Percentiles rank a stretch among this genome's conserved stretches.
Evolutionary conservation across 2,888 invertebrate genomes (phyloP).

Genomic region (Oscheius sp.): DNA sequence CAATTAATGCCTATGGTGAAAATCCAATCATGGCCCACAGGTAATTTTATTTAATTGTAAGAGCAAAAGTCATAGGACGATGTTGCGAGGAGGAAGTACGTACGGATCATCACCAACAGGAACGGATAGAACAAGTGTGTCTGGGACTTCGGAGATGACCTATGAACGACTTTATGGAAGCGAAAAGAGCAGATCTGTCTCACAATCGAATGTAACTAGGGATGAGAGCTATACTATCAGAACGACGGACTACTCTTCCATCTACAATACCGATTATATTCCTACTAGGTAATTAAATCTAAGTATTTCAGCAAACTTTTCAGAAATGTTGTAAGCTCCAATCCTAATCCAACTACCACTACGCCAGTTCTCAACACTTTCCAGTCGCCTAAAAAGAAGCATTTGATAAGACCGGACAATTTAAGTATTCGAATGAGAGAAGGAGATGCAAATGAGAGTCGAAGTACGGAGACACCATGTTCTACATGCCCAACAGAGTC

Average conservation of each 20-base stretch:
- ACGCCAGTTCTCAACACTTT: conserved; percentile 31
- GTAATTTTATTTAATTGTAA: background rate
- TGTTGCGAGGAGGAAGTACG: conserved; percentile 3
- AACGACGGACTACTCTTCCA: conserved; percentile 14
- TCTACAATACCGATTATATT: conserved; percentile 6
- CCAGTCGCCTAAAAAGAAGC: conserved; percentile 27
- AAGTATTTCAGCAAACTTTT: background rate
- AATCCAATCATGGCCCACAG: conserved; percentile 17
- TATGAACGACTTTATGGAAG: conserved; percentile 22
- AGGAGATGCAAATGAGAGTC: background rate
- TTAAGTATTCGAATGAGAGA: conserved; percentile 8
- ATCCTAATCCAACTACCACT: conserved; percentile 40
- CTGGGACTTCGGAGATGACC: conserved; percentile 25
- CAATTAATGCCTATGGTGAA: conserved; percentile 40
- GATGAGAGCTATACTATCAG: conserved; percentile 18
- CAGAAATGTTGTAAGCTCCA: conserved; percentile 25
- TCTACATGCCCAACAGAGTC: conserved; percentile 40
- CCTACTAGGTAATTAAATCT: background rate
- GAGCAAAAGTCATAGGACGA: background rate
- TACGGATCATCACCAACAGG: conserved; percentile 26
- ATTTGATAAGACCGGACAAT: background rate
- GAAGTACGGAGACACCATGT: conserved; percentile 30
- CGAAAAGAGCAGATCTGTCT: background rate
- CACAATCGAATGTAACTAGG: conserved; percentile 1
- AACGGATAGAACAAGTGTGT: conserved; percentile 32